Conservation (phyloP, 2,113 vertebrate species). For the Isurus oxyrinchus region DNA sequence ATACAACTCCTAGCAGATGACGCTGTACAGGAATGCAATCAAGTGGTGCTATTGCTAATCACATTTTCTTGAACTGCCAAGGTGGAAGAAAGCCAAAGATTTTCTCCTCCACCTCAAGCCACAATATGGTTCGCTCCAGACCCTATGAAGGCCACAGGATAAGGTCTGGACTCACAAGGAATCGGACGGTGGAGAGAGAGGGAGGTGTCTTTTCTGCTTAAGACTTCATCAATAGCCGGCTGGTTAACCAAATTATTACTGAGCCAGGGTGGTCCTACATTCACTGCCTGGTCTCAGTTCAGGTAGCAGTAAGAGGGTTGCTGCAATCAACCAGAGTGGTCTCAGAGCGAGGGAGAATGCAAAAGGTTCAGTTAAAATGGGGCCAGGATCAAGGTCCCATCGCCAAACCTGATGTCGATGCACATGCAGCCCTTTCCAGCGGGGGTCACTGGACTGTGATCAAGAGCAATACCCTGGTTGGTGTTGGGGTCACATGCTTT, state of each 20-base stretch:
- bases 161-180: not conserved
- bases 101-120: not conserved
- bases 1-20: not conserved
- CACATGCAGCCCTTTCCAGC: no score
- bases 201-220: not conserved
- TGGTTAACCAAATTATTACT: not conserved
- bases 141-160: not conserved
- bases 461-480: not conserved
- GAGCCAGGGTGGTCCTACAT: not conserved
- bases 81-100: not conserved
- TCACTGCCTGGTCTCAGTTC: not conserved
- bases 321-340: not conserved
- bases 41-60: not conserved
- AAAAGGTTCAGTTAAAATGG: not conserved
- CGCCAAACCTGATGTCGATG: no score
- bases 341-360: no score
- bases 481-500: not conserved
- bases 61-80: not conserved
- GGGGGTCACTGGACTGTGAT: not conserved
- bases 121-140: not conserved
- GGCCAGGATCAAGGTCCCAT: no score
- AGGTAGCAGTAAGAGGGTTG: not conserved
- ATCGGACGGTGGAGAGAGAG: not conserved
- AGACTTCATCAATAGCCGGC: not conserved
- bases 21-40: not conserved